These are phyloP conservation scores for Epinephelus moara DNA, from an alignment of 2,113 vertebrate species.

Conservation along the genomic window DNA sequence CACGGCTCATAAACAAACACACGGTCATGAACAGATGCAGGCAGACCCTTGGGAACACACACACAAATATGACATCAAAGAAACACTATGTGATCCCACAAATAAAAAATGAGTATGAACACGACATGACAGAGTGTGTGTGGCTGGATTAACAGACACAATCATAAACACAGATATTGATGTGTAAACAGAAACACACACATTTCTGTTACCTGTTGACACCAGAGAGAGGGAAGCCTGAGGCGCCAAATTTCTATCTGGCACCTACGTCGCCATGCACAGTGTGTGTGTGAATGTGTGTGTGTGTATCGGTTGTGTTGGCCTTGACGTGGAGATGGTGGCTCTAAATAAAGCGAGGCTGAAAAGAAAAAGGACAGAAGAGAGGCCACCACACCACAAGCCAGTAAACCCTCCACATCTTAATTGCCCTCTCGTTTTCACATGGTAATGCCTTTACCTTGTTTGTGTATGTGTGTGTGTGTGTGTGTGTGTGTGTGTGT, in stretches of 20 bases:
- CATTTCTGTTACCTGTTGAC: slow-evolving; percentile 41
- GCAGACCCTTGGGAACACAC: slow-evolving; percentile 59
- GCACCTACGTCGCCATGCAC: not conserved
- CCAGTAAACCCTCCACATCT: slow-evolving; percentile 67
- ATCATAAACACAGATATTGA: slow-evolving; percentile 44
- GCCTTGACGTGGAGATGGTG: slow-evolving; percentile 49
- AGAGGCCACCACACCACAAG: slow-evolving; percentile 63
- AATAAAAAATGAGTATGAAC: slow-evolving; percentile 43
- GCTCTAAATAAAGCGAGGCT: slow-evolving; percentile 57
- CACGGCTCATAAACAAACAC: slow-evolving; percentile 73
- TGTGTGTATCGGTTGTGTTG: slow-evolving; percentile 27
- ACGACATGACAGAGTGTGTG: slow-evolving; percentile 5
- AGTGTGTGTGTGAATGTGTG: slow-evolving; percentile 1
- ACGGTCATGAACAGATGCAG: slow-evolving; percentile 72
- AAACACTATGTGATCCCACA: slow-evolving; percentile 29
- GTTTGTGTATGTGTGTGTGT: not conserved
- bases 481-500: slow-evolving; percentile 37
- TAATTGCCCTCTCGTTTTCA: slow-evolving; percentile 76
- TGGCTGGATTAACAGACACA: slow-evolving; percentile 46
- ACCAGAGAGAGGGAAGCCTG: slow-evolving; percentile 25
- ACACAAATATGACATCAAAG: slow-evolving; percentile 44
- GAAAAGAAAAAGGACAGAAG: slow-evolving; percentile 56
- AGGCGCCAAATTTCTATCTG: slow-evolving; percentile 28
- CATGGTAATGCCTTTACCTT: slow-evolving; percentile 64
- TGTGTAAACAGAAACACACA: slow-evolving; percentile 26